A percentile compares a stretch with the other conserved stretches of the same genome.
These are phyloP conservation scores for Diarsia brunnea DNA, from an alignment of 2,888 invertebrate genomes.

Conservation along the genomic window DNA sequence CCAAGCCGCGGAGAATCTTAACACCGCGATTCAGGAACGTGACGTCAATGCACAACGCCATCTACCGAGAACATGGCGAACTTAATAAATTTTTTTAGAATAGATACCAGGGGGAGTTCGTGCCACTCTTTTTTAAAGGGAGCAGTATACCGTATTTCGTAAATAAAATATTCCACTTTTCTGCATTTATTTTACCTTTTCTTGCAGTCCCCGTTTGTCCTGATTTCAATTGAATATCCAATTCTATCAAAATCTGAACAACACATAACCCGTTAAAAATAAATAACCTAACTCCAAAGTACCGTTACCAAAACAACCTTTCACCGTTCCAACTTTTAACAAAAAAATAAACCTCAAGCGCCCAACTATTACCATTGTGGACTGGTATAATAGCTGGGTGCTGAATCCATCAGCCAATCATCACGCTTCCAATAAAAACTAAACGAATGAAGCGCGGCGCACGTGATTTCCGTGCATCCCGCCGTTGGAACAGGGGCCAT, in stretches of 20 bases:
- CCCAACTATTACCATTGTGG: slow-evolving; percentile 38
- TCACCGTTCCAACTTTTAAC: slow-evolving; percentile 14
- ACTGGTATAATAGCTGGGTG: slow-evolving; percentile 34
- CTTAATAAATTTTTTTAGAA: too few relatives aligned
- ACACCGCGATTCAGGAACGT: background rate
- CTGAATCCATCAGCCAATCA: slow-evolving; percentile 52
- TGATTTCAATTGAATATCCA: background rate
- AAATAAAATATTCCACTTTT: background rate
- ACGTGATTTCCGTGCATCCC: slow-evolving; percentile 75
- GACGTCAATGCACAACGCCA: background rate
- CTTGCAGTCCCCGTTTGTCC: background rate
- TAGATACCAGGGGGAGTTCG: background rate
- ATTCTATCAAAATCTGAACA: background rate
- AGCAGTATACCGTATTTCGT: background rate
- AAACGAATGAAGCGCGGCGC: slow-evolving; percentile 59
- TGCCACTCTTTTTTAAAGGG: background rate
- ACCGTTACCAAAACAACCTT: slow-evolving; percentile 34
- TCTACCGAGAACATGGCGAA: background rate
- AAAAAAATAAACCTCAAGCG: slow-evolving; percentile 17
- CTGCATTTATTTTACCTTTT: background rate
- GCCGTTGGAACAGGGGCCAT: slow-evolving; percentile 51
- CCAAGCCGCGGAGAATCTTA: background rate
- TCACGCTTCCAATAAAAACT: slow-evolving; percentile 54
- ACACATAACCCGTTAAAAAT: background rate
- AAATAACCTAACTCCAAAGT: background rate